phyloP scores from a whole-genome alignment of 2,797 vertebrate species.

The Scarus forsteni region DNA sequence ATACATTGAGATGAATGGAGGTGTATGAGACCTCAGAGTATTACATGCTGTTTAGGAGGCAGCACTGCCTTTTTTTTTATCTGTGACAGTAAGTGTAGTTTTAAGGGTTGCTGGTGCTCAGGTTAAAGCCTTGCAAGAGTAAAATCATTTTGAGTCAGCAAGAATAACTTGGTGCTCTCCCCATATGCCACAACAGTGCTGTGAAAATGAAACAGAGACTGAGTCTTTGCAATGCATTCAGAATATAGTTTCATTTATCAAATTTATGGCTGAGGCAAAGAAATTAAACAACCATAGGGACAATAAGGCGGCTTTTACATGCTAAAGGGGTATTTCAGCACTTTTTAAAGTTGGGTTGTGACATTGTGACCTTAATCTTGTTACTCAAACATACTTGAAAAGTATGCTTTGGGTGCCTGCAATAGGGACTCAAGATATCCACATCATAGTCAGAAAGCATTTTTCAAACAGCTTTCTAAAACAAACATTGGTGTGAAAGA shows the following conservation, averaged over 20 bases:
- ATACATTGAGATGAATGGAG: conserved; percentile 49
- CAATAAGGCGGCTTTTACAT: neutral
- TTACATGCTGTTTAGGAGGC: conserved; percentile 29
- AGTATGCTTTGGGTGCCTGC: no score
- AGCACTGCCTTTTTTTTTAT: neutral
- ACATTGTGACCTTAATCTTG: no score
- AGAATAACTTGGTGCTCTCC: neutral
- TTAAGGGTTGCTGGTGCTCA: neutral
- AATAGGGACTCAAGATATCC: no score
- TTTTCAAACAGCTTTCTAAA: no score
- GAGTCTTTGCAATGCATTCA: neutral
- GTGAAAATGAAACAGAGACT: neutral
- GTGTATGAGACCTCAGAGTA: conserved; percentile 13
- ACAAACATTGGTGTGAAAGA: no score
- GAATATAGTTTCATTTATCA: neutral
- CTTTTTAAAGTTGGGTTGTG: no score
- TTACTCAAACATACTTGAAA: no score
- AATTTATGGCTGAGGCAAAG: neutral
- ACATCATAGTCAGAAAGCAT: no score
- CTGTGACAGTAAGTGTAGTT: conserved; percentile 19
- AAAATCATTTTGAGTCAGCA: conserved; percentile 19
- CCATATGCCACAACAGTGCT: neutral
- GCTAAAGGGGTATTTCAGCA: no score
- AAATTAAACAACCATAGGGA: neutral
- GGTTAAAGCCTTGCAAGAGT: conserved; percentile 24